phyloP scores from a whole-genome alignment of 2,113 vertebrate species.

The Syrmaticus mikado region DNA sequence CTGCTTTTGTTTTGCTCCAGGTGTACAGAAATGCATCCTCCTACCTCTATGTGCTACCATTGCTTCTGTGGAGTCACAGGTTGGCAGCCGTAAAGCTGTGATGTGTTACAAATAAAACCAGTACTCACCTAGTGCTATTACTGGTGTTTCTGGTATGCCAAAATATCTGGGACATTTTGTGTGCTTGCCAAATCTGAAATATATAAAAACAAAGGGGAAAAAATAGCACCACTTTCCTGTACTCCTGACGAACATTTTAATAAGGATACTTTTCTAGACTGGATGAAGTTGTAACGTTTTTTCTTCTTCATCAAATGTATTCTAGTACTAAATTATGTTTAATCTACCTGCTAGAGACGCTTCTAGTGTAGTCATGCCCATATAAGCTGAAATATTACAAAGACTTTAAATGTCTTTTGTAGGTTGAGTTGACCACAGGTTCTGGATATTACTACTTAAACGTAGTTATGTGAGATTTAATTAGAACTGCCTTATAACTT shows the following conservation, averaged over 20 bases:
- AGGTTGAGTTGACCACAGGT: neutral
- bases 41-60: neutral
- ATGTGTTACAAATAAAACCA: neutral
- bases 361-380: neutral
- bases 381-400: neutral
- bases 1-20: neutral
- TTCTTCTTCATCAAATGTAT: neutral
- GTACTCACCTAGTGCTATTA: neutral
- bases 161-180: neutral
- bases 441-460: neutral
- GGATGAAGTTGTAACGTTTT: neutral
- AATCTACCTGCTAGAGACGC: neutral
- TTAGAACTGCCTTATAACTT: constrained; percentile 37
- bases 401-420: neutral
- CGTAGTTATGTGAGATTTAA: constrained; percentile 29
- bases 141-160: neutral
- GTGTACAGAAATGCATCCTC: neutral
- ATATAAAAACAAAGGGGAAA: neutral
- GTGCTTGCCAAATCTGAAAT: neutral
- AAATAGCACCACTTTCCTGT: neutral
- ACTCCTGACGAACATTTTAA: neutral
- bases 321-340: neutral
- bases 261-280: neutral
- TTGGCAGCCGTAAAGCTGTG: neutral
- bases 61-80: neutral